These are phyloP conservation scores for Thaleichthys pacificus DNA, from an alignment of 2,797 vertebrate genomes.

Conservation along the genomic window DNA sequence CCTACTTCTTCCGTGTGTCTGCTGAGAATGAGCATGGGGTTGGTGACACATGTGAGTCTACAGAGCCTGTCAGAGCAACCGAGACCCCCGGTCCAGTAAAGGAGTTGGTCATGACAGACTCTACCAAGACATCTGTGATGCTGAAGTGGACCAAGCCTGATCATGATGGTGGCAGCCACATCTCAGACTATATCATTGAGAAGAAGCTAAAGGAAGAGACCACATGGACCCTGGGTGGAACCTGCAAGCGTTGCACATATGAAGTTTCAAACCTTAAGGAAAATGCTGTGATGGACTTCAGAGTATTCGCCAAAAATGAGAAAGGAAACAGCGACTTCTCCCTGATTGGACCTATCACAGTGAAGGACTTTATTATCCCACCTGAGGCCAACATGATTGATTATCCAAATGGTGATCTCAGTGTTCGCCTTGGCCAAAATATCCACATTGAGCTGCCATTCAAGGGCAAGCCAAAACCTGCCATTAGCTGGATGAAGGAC, in stretches of 20 bases:
- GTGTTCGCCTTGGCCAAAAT: slow-evolving; percentile 91
- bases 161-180: slow-evolving; percentile 92
- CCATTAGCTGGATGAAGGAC: slow-evolving; percentile 92
- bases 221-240: slow-evolving; percentile 83
- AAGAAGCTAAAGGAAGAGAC: slow-evolving; percentile 82
- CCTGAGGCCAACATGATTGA: slow-evolving; percentile 89
- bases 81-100: slow-evolving; percentile 90
- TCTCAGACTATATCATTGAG: slow-evolving; percentile 91
- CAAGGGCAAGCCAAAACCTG: slow-evolving; percentile 92
- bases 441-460: slow-evolving; percentile 91
- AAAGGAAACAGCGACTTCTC: slow-evolving; percentile 91
- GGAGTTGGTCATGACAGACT: slow-evolving; percentile 87
- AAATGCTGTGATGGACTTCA: slow-evolving; percentile 85
- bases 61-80: slow-evolving; percentile 88
- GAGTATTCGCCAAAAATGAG: slow-evolving; percentile 94
- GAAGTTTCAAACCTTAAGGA: slow-evolving; percentile 87
- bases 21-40: slow-evolving; percentile 94
- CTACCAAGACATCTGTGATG: slow-evolving; percentile 89
- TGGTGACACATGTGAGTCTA: slow-evolving; percentile 90
- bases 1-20: slow-evolving; percentile 95
- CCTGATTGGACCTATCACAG: slow-evolving; percentile 86
- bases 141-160: slow-evolving; percentile 92
- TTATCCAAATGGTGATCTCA: slow-evolving; percentile 87
- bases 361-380: slow-evolving; percentile 86
- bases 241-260: slow-evolving; percentile 84